Base-by-base conservation (phyloP, 2,113 vertebrate species). In the Charina bottae region DNA sequence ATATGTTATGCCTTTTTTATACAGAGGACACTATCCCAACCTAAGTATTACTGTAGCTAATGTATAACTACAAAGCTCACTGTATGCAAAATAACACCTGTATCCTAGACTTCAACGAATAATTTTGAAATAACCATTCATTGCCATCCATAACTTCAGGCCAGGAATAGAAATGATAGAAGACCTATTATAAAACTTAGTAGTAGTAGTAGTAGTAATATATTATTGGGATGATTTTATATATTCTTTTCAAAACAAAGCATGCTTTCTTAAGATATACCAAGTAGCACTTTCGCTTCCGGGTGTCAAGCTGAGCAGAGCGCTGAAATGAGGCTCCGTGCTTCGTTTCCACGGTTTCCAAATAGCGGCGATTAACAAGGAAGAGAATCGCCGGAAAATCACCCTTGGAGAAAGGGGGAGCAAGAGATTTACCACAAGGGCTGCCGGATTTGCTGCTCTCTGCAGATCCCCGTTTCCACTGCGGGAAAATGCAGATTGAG, bases 121-220 rank as follows among this genome's bases (percentile, higher is more conserved):
- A 59, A 90, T 83, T 83, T 83, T 90, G 37, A 90, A 83, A 28
- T 17, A 90, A 78, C 33, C 23, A 58, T 90, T 28, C 54, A 59
- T 59, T 5, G 55, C 56, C 78, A 83, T 28, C 37, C 72, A 58
- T 83, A 83, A 58, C 37, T 59, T 58, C 23, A 42, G 53, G 21
- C 12, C n/a, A 83, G 23, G 54, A 83, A 49, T n/a, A 49, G 42
- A 84, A 26, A 84, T 84, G 21, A 26, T 46, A 49, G n/a, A 84
- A 84, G 21, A 49, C 6, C 10, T 26, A 4, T 24, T 46, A 24
- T 46, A 46, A n/a, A n/a, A n/a, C n/a, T n/a, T n/a, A n/a, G n/a
- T n/a, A n/a, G n/a, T n/a, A n/a, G n/a, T 46, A 5, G 2, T 46
- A 5, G 2, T 46, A 46, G 2, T 46, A 46, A 2, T 46, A 46